Evolutionary conservation across 2,797 vertebrate genomes (phyloP).

Genomic region (Oryzias sinensis): DNA sequence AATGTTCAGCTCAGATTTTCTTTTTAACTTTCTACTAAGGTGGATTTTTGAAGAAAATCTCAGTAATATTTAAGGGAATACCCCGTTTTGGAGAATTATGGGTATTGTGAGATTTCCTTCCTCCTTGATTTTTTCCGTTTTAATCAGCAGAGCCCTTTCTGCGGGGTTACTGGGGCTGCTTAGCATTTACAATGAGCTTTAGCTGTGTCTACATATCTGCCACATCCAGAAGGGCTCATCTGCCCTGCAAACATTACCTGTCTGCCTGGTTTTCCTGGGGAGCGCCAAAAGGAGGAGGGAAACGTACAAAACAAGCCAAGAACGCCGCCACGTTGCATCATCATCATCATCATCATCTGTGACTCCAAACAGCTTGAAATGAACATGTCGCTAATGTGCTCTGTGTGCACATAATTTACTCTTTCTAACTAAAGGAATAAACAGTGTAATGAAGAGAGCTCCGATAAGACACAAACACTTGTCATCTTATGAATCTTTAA

Average conservation of each 20-base stretch:
- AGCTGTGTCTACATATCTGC: slow-evolving; percentile 61
- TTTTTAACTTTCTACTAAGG: no score
- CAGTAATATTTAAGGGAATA: no score
- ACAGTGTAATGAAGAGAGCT: slow-evolving; percentile 56
- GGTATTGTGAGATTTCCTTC: slow-evolving; percentile 52
- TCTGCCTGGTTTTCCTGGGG: slow-evolving; percentile 54
- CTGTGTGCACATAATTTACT: slow-evolving; percentile 54
- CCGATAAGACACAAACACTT: slow-evolving; percentile 63
- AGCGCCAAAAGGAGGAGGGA: slow-evolving; percentile 26
- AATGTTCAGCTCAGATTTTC: no score
- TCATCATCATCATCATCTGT: slow-evolving; percentile 21
- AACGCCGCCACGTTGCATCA: slow-evolving; percentile 34
- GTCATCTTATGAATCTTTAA: slow-evolving; percentile 75
- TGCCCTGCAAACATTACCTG: slow-evolving; percentile 72
- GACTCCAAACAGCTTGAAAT: slow-evolving; percentile 45
- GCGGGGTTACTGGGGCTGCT: slow-evolving; percentile 60
- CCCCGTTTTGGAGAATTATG: slow-evolving; percentile 57
- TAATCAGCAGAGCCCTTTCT: slow-evolving; percentile 52
- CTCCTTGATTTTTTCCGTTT: neutral
- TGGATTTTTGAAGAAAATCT: no score
- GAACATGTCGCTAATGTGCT: slow-evolving; percentile 57
- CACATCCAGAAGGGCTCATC: slow-evolving; percentile 69
- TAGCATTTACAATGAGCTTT: slow-evolving; percentile 72
- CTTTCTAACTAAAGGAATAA: slow-evolving; percentile 61
- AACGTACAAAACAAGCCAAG: slow-evolving; percentile 33